Base-by-base conservation (phyloP, 1,140 invertebrate genomes). In the Drosophila oshimai region DNA sequence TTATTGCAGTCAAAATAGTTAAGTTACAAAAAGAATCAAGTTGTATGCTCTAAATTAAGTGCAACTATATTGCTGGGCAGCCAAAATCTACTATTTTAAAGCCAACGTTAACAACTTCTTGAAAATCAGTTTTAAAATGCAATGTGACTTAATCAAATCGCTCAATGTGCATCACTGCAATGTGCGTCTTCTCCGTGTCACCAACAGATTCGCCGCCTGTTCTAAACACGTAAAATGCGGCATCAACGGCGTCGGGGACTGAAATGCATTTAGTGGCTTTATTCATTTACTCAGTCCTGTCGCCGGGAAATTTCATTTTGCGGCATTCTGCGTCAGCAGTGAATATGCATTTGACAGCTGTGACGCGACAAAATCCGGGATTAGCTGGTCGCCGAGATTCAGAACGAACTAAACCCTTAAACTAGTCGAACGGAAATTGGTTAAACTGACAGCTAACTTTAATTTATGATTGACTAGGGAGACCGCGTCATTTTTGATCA, bases 231-330 rank as follows among this genome's bases (percentile, higher is more conserved):
- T 77, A 74, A 62, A 77, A 74, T 18, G 33, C 24, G 22, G 46
- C 41, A 67, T 71, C 44, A 58, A 37, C 42, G 4, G 15, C 39
- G 70, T 54, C 65, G 65, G 42, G 60, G 46, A 75, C 75, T 37
- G 60, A 75, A 73, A 72, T 67, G 42, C 67, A 75, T 72, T 80
- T 49, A 33, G 57, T 57, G 73, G 62, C 62, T 68, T 84, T 67
- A 67, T 86, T 67, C 53, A 60, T 39, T 84, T 78, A 58, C 29
- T 33, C 44, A 34, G 33, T 36, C n/a, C 31, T 42, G 49, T 33
- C 13, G 58, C 34, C 41, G n/a, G 37, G 34, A 47, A 79, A 86
- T 61, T 71, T 49, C 29, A 78, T 79, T 78, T 64, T 46, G 68
- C 24, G 46, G 31, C 69, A 18, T 24, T 39, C n/a, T 55, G 49